These are phyloP conservation scores for Metallyticus violacea DNA, from an alignment of 2,888 invertebrate genomes.

Conservation along the genomic window DNA sequence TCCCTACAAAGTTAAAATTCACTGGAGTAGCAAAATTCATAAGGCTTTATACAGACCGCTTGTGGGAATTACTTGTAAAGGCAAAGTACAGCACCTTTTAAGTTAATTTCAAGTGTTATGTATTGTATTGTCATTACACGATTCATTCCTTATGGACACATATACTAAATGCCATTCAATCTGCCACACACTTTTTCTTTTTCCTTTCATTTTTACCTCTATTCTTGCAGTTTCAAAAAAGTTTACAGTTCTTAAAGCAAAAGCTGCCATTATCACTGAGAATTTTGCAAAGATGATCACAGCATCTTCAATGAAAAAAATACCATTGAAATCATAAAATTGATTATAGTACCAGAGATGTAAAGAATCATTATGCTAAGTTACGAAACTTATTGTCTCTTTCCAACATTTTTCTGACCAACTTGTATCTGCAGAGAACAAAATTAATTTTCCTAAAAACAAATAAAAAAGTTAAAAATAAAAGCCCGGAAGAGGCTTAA, in stretches of 20 bases:
- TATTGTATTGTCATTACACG: conserved; percentile 12
- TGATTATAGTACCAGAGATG: not conserved
- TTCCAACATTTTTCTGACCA: too few relatives aligned
- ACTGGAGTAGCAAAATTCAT: conserved; percentile 4
- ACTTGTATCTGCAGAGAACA: too few relatives aligned
- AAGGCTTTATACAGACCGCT: not conserved
- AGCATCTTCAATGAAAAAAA: not conserved
- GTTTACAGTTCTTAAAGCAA: not conserved
- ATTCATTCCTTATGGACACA: not conserved
- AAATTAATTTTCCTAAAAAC: not conserved
- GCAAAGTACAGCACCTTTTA: not conserved
- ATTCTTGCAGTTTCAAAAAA: not conserved
- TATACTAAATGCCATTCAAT: not conserved
- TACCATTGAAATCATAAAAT: not conserved
- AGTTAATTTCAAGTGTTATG: not conserved
- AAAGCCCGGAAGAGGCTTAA: too few relatives aligned
- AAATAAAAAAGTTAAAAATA: not conserved
- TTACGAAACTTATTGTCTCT: not conserved
- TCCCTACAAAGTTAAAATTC: not conserved
- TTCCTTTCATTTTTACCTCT: not conserved
- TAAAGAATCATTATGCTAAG: not conserved
- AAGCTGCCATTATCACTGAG: not conserved
- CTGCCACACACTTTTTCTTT: not conserved
- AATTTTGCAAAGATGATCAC: not conserved
- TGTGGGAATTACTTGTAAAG: not conserved